Evolutionary conservation across 2,113 vertebrate genomes (phyloP).

Genomic region (Butorides virescens): DNA sequence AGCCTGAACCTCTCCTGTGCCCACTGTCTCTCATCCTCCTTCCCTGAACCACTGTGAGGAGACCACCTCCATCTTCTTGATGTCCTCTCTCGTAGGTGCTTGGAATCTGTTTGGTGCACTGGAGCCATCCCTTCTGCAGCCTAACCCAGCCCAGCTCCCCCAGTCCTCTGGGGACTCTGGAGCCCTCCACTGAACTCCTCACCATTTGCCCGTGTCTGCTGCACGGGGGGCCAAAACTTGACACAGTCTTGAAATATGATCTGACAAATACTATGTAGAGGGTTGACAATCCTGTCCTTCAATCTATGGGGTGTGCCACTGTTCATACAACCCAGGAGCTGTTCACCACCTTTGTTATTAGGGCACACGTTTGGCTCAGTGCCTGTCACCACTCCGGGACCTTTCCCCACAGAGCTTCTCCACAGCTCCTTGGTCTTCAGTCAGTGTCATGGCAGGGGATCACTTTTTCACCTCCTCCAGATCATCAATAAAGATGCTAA

Average conservation of each 20-base stretch:
- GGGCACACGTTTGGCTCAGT: background rate
- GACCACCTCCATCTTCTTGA: background rate
- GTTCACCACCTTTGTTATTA: background rate
- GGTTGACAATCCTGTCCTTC: background rate
- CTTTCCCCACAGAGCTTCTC: background rate
- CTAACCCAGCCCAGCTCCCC: background rate
- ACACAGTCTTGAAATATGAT: background rate
- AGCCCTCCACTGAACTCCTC: background rate
- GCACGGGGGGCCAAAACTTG: background rate
- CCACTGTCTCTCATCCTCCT: background rate
- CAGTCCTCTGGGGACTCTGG: too few relatives aligned
- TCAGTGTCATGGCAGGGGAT: background rate
- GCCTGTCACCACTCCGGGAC: too few relatives aligned
- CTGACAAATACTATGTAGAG: background rate
- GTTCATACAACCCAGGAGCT: background rate
- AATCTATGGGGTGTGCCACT: fast-evolving
- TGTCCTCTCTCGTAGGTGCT: background rate
- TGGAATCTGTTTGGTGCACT: background rate
- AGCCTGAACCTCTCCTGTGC: background rate
- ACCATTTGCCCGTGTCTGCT: background rate
- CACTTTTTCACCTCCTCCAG: background rate
- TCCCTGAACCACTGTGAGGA: background rate
- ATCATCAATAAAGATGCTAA: background rate
- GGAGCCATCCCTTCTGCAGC: background rate
- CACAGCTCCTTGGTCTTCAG: background rate